Evolutionary conservation across 2,888 invertebrate genomes (phyloP).

Genomic region (Pristionchus exspectatus): DNA sequence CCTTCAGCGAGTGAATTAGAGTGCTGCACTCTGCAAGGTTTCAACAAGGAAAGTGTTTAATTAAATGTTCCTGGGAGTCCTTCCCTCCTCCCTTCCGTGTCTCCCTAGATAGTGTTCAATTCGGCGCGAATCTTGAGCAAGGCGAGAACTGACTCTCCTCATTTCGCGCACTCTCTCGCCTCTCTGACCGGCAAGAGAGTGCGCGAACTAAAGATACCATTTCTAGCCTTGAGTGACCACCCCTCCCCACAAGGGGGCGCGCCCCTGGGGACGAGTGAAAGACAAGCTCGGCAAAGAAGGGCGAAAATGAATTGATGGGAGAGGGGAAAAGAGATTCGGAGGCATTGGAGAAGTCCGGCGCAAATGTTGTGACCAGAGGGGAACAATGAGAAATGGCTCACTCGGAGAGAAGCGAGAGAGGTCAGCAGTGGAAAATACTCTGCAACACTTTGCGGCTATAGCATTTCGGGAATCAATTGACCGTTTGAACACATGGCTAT

Average conservation of each 20-base stretch:
- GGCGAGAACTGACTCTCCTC: neutral
- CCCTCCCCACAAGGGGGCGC: neutral
- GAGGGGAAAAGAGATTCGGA: conserved; percentile 12
- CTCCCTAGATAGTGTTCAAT: neutral
- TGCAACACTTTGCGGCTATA: neutral
- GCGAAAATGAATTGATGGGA: conserved; percentile 44
- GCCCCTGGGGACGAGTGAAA: conserved; percentile 12
- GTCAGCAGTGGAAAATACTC: neutral
- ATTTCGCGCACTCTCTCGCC: neutral
- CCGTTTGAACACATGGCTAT: too few species aligned
- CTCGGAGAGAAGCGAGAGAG: neutral
- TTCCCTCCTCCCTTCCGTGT: conserved; percentile 48
- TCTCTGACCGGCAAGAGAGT: neutral
- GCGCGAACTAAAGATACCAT: neutral
- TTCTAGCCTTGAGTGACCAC: conserved; percentile 1
- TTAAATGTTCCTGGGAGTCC: conserved; percentile 36
- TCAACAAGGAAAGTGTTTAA: conserved; percentile 37
- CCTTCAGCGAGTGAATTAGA: conserved; percentile 44
- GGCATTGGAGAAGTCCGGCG: neutral
- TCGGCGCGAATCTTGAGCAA: neutral
- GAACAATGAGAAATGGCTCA: neutral
- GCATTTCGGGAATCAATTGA: too few species aligned
- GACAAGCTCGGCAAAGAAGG: neutral
- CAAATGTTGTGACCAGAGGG: conserved; percentile 8
- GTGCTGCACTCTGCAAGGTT: conserved; percentile 8